Evolutionary conservation across 2,797 vertebrate genomes (phyloP).

Genomic region (Yasuhikotakia modesta): DNA sequence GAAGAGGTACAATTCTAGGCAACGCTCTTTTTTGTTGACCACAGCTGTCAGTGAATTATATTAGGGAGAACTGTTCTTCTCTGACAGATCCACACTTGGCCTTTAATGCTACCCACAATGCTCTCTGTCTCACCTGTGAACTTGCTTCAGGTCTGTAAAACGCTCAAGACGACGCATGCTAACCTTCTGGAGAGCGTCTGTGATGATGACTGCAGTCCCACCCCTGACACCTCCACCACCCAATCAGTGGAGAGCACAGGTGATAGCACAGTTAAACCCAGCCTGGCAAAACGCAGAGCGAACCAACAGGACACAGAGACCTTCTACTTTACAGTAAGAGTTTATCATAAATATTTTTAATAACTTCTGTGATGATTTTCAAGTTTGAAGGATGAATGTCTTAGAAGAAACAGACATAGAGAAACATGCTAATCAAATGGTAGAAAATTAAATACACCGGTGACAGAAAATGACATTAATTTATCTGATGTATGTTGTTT

Average conservation of each 20-base stretch:
- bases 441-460: neutral
- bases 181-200: constrained; percentile 78
- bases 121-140: constrained; percentile 17
- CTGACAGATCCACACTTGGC: neutral
- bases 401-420: neutral
- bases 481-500: constrained; percentile 7
- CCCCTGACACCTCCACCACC: constrained; percentile 78
- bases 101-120: neutral
- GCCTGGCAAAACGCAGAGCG: constrained; percentile 81
- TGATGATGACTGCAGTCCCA: constrained; percentile 77
- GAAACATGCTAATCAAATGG: neutral
- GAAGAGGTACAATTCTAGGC: constrained; percentile 78
- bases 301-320: constrained; percentile 91
- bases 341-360: neutral
- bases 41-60: neutral
- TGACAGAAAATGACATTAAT: neutral
- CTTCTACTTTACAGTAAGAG: constrained; percentile 84
- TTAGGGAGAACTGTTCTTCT: neutral
- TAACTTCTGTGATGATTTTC: too few species aligned
- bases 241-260: constrained; percentile 80
- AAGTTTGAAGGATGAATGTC: constrained; percentile 1
- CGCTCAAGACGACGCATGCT: constrained; percentile 77
- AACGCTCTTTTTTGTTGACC: neutral
- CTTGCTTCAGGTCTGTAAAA: constrained; percentile 78
- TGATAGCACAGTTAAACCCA: constrained; percentile 76